Conservation (phyloP, 1,140 invertebrate species). For the Lysiphlebus fabarum region DNA sequence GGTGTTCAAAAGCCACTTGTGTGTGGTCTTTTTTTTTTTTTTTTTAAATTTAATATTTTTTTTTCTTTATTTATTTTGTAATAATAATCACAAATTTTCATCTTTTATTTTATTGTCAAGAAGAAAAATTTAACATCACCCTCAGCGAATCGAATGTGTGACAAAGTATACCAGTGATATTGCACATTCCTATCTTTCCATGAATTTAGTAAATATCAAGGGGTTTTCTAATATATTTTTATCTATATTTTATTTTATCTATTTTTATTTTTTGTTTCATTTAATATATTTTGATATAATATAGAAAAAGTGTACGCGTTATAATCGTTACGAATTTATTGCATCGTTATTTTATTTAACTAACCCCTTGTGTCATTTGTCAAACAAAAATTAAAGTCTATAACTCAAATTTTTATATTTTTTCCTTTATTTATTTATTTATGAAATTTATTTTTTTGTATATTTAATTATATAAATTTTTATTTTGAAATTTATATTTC, state of each 20-base stretch:
- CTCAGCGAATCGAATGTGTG: conserved; percentile 40
- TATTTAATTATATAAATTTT: too few species aligned
- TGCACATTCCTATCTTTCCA: conserved; percentile 41
- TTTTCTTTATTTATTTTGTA: too few species aligned
- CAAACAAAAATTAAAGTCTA: not conserved
- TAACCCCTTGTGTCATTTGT: not conserved
- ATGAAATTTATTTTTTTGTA: too few species aligned
- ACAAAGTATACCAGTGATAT: conserved; percentile 41
- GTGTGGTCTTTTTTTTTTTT: too few species aligned
- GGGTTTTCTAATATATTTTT: conserved; percentile 13
- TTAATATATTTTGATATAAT: not conserved
- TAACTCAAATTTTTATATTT: too few species aligned
- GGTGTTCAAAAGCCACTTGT: too few species aligned
- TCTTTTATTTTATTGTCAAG: not conserved
- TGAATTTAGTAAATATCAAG: conserved; percentile 34
- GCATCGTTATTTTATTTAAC: conserved; percentile 19
- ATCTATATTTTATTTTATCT: not conserved
- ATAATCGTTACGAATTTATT: conserved; percentile 26
- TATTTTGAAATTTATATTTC: too few species aligned
- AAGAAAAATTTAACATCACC: not conserved
- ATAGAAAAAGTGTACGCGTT: conserved; percentile 20
- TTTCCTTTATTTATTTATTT: too few species aligned
- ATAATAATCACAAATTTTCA: not conserved
- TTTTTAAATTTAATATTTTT: too few species aligned
- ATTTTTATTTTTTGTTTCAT: conserved; percentile 1